phyloP scores from a whole-genome alignment of 2,113 vertebrate species.

The Falcunculus frontatus region DNA sequence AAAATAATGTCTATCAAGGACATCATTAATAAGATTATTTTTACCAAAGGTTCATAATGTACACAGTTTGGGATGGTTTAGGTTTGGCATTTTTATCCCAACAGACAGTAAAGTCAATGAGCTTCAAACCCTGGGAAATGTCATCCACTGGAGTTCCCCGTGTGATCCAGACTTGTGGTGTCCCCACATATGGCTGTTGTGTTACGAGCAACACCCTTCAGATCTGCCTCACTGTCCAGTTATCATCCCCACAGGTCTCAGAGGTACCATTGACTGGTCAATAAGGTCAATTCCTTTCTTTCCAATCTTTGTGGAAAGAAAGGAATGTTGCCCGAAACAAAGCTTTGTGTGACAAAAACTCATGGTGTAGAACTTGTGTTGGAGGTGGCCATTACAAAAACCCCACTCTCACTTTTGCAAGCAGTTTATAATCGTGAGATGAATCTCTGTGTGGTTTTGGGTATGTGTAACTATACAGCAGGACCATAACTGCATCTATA shows the following conservation, averaged over 20 bases:
- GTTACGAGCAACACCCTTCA: background rate
- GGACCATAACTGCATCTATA: background rate
- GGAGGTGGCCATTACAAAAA: background rate
- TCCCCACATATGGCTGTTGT: background rate
- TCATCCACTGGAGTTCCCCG: background rate
- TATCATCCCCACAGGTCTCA: background rate
- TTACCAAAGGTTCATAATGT: background rate
- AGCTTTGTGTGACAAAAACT: background rate
- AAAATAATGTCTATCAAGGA: background rate
- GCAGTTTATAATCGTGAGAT: fast-evolving
- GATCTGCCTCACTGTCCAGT: background rate
- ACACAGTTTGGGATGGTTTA: background rate
- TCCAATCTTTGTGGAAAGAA: background rate
- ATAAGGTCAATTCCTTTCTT: too few species aligned
- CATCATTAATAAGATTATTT: background rate
- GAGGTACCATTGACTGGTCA: background rate
- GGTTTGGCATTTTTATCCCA: background rate
- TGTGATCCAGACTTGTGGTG: fast-evolving
- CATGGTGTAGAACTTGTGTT: background rate
- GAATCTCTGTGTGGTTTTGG: background rate
- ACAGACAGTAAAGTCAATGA: background rate
- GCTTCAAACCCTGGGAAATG: background rate
- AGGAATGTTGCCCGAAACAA: background rate
- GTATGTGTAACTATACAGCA: background rate
- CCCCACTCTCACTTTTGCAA: background rate